Percentiles rank a stretch among this genome's conserved stretches.
Conservation (phyloP, 2,888 invertebrate species). For the Deroplatys truncata region DNA sequence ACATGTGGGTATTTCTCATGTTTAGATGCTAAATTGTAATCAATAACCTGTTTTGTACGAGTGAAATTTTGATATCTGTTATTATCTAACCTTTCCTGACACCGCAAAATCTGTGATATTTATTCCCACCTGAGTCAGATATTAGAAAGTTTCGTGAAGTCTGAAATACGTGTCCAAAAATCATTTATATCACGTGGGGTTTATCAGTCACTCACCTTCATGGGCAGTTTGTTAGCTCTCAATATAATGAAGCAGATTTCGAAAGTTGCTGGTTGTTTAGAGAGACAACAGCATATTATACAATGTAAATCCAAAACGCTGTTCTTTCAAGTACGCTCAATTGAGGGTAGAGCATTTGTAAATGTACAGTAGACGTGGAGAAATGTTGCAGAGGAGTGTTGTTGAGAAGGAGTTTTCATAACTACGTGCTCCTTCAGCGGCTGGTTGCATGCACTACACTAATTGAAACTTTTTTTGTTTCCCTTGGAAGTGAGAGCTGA, state of each 20-base stretch:
- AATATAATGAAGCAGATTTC: background rate
- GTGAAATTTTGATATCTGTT: too few relatives aligned
- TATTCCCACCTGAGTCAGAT: too few relatives aligned
- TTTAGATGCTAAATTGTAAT: too few relatives aligned
- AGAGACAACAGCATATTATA: background rate
- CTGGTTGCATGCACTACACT: background rate
- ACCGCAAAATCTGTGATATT: too few relatives aligned
- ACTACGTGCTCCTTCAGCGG: background rate
- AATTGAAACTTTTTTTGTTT: background rate
- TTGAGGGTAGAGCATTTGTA: background rate
- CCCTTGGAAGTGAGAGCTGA: background rate
- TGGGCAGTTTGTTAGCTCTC: background rate
- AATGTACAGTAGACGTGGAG: background rate
- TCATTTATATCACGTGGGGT: too few relatives aligned
- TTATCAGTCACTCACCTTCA: background rate
- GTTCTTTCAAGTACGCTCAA: background rate
- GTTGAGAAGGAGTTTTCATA: background rate
- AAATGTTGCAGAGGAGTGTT: background rate
- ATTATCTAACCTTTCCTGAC: too few relatives aligned
- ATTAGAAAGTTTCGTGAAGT: too few relatives aligned
- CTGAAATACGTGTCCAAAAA: too few relatives aligned
- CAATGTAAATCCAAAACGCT: background rate
- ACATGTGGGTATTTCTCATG: too few relatives aligned
- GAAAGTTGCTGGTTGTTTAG: background rate
- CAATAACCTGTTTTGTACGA: too few relatives aligned